Percentiles rank a stretch among this genome's conserved stretches.
phyloP scores from a whole-genome alignment of 64 coral and sea anemone species.

The Dendrophyllia cribrosa region DNA sequence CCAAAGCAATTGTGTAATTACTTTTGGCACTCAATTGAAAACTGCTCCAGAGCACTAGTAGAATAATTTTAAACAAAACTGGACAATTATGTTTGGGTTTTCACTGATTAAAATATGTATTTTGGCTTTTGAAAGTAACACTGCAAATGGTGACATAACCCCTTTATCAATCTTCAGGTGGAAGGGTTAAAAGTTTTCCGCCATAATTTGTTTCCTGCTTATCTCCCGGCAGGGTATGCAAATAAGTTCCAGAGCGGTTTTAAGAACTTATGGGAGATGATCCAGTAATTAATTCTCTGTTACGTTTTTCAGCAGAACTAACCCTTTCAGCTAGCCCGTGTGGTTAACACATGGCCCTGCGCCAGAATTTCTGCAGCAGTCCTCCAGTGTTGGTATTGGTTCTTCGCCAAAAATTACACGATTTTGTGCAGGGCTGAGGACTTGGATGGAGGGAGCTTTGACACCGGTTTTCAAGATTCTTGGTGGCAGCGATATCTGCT shows the following conservation, averaged over 20 bases:
- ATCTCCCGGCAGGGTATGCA: constrained; percentile 28
- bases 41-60: no score
- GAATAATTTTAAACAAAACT: no score
- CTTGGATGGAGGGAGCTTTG: constrained; percentile 63
- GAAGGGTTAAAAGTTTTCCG: no score
- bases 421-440: constrained; percentile 60
- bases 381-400: constrained; percentile 55
- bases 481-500: constrained; percentile 64
- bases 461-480: constrained; percentile 45
- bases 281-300: constrained; percentile 31
- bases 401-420: constrained; percentile 45
- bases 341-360: constrained; percentile 70
- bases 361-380: constrained; percentile 47
- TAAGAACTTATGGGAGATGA: constrained; percentile 35
- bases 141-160: no score
- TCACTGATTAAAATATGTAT: no score
- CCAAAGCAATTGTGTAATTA: no score
- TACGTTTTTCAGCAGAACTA: constrained; percentile 56
- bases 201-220: no score
- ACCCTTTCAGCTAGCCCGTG: constrained; percentile 54
- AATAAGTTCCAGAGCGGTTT: constrained; percentile 67
- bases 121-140: no score
- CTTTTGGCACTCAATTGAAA: no score
- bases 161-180: no score
- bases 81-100: no score